A percentile compares a stretch with the other conserved stretches of the same genome.
phyloP scores from a whole-genome alignment of 2,113 vertebrate genomes.

The Charadrius vociferus region DNA sequence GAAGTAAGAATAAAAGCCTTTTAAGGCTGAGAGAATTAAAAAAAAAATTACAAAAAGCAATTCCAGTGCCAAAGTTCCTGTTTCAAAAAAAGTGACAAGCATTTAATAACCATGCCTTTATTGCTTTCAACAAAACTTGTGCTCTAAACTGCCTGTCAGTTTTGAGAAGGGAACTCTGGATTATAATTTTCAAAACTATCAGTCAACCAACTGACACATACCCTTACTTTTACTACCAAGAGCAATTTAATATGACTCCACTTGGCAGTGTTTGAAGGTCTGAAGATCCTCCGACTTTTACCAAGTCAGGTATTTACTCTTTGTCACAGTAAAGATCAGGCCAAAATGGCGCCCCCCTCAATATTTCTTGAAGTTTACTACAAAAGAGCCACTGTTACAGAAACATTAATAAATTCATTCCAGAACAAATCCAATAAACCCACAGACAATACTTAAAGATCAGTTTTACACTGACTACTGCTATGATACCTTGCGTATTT shows the following conservation, averaged over 20 bases:
- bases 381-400: background rate
- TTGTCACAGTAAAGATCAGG: background rate
- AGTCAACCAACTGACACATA: background rate
- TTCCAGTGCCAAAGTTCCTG: background rate
- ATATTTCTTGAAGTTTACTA: background rate
- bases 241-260: background rate
- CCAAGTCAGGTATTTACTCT: background rate
- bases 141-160: background rate
- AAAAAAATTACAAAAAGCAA: background rate
- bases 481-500: background rate
- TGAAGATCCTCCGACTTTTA: background rate
- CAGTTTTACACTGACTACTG: background rate
- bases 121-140: background rate
- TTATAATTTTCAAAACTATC: background rate
- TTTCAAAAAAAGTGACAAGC: background rate
- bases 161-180: background rate
- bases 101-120: background rate
- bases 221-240: background rate
- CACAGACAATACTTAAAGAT: background rate
- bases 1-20: background rate
- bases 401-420: background rate
- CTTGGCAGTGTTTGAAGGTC: background rate
- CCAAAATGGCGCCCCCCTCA: fast-evolving
- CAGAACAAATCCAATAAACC: background rate
- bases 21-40: background rate